Evolutionary conservation across 2,888 invertebrate genomes (phyloP).

Genomic region (Tenthredo distinguenda): DNA sequence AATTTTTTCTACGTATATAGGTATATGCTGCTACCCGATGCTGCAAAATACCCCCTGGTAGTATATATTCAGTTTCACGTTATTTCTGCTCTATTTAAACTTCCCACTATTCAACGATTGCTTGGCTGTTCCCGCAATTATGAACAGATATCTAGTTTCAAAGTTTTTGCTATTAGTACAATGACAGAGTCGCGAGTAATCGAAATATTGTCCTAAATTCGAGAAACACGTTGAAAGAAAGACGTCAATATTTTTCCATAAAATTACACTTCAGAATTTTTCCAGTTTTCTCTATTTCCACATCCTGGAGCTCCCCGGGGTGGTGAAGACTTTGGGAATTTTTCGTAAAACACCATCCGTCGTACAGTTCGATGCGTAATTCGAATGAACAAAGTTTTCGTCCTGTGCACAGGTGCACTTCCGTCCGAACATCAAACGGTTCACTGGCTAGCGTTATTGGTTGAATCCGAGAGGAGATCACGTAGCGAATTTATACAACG

Average conservation of each 20-base stretch:
- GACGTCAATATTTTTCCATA: background rate
- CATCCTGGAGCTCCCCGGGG: background rate
- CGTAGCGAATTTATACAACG: constrained; percentile 27
- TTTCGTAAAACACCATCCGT: constrained; percentile 10
- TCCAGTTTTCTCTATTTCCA: background rate
- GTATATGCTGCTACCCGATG: background rate
- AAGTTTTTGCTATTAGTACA: background rate
- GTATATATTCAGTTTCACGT: background rate
- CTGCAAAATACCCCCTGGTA: background rate
- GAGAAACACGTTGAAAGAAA: background rate
- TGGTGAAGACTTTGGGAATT: background rate
- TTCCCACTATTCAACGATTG: background rate
- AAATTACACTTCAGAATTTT: background rate
- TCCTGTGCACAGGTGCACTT: constrained; percentile 41
- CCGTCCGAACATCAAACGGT: constrained; percentile 37
- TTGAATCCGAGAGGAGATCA: constrained; percentile 10
- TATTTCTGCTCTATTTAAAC: background rate
- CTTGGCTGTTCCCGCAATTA: background rate
- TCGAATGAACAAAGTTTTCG: constrained; percentile 39
- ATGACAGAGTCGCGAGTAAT: background rate
- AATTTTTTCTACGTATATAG: background rate
- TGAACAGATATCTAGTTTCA: background rate
- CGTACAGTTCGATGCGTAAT: constrained; percentile 27
- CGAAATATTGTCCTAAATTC: background rate
- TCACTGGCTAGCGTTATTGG: constrained; percentile 41